Evolutionary conservation across 2,888 invertebrate species (phyloP).

Genomic region (Nemapogon koenigi): DNA sequence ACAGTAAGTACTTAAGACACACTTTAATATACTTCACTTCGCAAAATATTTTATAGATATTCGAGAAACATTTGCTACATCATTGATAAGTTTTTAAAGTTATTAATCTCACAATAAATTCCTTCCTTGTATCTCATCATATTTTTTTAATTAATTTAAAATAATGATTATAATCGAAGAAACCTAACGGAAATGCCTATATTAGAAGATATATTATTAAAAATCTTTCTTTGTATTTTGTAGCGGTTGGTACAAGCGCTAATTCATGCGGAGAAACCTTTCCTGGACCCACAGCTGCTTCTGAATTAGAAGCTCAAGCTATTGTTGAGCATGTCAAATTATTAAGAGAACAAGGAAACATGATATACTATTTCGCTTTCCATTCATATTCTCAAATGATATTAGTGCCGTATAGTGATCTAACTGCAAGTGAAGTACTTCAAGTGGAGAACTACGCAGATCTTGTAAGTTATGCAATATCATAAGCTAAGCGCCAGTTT

Average conservation of each 20-base stretch:
- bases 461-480: conserved; percentile 33
- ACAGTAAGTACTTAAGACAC: too few relatives aligned
- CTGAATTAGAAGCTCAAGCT: conserved; percentile 56
- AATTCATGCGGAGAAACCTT: conserved; percentile 53
- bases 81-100: too few relatives aligned
- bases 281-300: conserved; percentile 51
- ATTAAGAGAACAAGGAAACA: conserved; percentile 24
- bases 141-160: conserved; percentile 5
- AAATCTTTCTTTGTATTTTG: too few relatives aligned
- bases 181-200: too few relatives aligned
- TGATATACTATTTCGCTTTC: conserved; percentile 55
- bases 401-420: conserved; percentile 48
- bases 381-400: conserved; percentile 64
- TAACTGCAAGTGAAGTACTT: conserved; percentile 24
- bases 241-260: conserved; percentile 39
- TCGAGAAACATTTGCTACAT: too few relatives aligned
- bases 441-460: conserved; percentile 36
- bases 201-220: too few relatives aligned
- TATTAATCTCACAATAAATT: too few relatives aligned
- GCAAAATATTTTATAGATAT: too few relatives aligned
- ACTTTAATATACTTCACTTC: too few relatives aligned
- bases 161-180: too few relatives aligned
- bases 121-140: too few relatives aligned
- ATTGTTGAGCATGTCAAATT: conserved; percentile 32
- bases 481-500: too few relatives aligned